phyloP scores from a whole-genome alignment of 2,797 vertebrate species.

The Onychomys leucogaster region DNA sequence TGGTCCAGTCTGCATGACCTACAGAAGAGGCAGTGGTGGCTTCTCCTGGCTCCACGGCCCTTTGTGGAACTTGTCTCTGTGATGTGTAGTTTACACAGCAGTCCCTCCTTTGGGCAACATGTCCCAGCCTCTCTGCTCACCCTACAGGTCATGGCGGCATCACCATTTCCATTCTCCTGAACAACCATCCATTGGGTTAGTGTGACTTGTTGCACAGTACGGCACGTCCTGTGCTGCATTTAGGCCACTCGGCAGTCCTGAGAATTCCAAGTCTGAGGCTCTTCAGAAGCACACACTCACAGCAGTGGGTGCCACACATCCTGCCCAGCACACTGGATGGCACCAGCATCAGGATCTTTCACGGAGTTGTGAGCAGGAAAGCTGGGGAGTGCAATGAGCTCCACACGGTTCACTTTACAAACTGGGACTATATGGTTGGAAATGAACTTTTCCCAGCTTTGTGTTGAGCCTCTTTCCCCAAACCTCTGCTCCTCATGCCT shows the following conservation, averaged over 20 bases:
- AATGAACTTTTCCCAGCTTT: background rate
- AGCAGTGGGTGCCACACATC: background rate
- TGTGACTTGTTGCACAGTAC: fast-evolving
- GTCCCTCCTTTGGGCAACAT: background rate
- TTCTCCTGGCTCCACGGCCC: background rate
- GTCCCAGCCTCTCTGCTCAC: background rate
- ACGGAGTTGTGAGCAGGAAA: slow-evolving; percentile 8
- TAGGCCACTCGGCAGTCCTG: background rate
- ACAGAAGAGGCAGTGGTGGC: background rate
- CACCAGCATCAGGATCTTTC: background rate
- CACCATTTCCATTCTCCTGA: background rate
- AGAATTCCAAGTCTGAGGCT: background rate
- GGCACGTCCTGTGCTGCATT: background rate
- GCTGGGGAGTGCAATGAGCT: background rate
- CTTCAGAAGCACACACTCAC: background rate
- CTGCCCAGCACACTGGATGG: background rate
- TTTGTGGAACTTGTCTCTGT: background rate
- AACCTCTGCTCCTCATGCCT: background rate
- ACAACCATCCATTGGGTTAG: background rate
- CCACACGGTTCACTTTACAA: background rate
- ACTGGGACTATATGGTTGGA: background rate
- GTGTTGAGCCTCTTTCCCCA: background rate
- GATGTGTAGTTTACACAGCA: background rate
- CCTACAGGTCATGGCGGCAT: fast-evolving
- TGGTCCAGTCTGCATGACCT: background rate